A percentile compares a stretch with the other conserved stretches of the same genome.
These are phyloP conservation scores for Columbina picui DNA, from an alignment of 2,113 vertebrate species.

Conservation along the genomic window DNA sequence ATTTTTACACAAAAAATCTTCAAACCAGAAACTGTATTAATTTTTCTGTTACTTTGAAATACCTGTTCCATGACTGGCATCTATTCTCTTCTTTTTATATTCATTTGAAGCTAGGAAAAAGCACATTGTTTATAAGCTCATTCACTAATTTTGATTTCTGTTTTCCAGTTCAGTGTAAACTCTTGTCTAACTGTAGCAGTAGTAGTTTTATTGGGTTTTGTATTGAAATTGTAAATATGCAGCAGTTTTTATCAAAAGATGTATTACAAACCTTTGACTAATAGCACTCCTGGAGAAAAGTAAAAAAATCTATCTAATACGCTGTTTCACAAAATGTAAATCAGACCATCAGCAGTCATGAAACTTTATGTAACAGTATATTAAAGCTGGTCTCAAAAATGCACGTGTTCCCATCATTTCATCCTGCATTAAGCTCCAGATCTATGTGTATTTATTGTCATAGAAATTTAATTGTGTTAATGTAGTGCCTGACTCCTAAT, in stretches of 20 bases:
- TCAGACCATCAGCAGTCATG: neutral
- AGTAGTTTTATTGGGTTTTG: neutral
- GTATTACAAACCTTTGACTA: neutral
- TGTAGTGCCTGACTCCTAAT: slow-evolving; percentile 21
- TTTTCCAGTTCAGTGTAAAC: neutral
- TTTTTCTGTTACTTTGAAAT: neutral
- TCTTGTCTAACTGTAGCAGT: neutral
- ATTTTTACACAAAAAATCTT: neutral
- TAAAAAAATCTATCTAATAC: neutral
- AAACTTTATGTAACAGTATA: neutral
- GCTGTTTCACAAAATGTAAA: neutral
- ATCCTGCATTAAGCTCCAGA: neutral
- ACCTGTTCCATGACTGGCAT: neutral
- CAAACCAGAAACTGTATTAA: neutral
- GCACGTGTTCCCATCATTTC: neutral
- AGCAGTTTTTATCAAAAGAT: neutral
- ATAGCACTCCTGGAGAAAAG: neutral
- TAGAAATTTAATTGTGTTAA: slow-evolving; percentile 47
- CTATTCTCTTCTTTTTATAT: neutral
- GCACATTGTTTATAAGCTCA: neutral
- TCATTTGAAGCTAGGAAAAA: neutral
- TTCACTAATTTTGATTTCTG: neutral
- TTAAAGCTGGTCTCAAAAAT: neutral
- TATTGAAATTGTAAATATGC: neutral
- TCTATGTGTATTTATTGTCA: slow-evolving; percentile 1